Evolutionary conservation across 2,888 invertebrate genomes (phyloP).

Genomic region (Caenorhabditis parvicauda): DNA sequence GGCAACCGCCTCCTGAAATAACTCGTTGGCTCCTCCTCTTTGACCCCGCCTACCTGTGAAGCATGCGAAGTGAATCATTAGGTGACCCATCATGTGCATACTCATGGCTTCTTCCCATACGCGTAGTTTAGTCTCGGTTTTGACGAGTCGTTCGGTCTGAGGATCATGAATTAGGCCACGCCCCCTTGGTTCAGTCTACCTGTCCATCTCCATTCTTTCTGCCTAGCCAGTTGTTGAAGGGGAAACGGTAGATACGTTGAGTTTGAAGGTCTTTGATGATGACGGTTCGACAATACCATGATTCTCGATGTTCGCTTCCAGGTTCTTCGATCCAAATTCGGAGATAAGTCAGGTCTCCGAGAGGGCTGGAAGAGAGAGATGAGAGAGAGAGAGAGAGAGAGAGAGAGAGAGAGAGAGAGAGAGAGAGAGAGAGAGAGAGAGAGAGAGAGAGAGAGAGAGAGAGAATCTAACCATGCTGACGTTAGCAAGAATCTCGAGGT

Average conservation of each 20-base stretch:
- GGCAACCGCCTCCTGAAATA: slow-evolving; percentile 21
- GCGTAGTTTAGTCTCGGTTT: slow-evolving; percentile 13
- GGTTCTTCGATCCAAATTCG: slow-evolving; percentile 41
- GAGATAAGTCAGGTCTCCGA: slow-evolving; percentile 36
- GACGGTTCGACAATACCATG: slow-evolving; percentile 43
- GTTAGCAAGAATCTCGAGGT: slow-evolving; percentile 42
- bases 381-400: too few relatives aligned
- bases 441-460: not conserved
- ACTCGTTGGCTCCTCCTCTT: not conserved
- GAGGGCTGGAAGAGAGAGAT: slow-evolving; percentile 16
- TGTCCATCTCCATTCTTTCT: slow-evolving; percentile 45
- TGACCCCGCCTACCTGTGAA: slow-evolving; percentile 14
- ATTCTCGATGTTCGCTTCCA: slow-evolving; percentile 39
- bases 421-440: not conserved
- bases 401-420: not conserved
- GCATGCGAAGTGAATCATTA: slow-evolving; percentile 24
- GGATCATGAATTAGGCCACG: not conserved
- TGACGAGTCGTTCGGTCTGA: slow-evolving; percentile 28
- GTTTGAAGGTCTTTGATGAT: slow-evolving; percentile 39
- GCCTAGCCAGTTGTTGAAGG: slow-evolving; percentile 47
- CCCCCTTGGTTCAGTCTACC: slow-evolving; percentile 6
- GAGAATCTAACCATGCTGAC: slow-evolving; percentile 30
- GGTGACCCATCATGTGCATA: slow-evolving; percentile 26
- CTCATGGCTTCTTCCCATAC: slow-evolving; percentile 26
- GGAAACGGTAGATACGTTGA: slow-evolving; percentile 33